Percentiles rank a stretch among this genome's conserved stretches.
phyloP scores from a whole-genome alignment of 2,797 vertebrate species.

The Acridotheres tristis region DNA sequence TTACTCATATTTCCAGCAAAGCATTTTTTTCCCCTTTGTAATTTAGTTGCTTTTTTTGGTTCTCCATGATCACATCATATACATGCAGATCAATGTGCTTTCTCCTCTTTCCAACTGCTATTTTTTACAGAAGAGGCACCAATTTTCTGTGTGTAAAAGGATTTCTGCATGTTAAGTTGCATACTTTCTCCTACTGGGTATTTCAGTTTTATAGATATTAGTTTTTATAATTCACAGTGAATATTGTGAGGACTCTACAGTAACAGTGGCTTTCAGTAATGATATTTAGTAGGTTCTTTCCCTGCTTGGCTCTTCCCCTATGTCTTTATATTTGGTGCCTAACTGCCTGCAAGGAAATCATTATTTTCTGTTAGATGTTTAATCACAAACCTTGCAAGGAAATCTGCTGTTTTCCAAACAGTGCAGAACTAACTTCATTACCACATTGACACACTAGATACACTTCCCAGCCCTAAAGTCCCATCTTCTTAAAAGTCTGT shows the following conservation, averaged over 20 bases:
- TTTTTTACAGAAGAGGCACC: neutral
- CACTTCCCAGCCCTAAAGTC: constrained; percentile 3
- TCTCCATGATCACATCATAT: neutral
- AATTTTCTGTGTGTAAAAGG: neutral
- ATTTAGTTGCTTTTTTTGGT: constrained; percentile 31
- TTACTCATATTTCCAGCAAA: neutral
- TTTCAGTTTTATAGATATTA: constrained; percentile 28
- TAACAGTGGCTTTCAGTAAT: neutral
- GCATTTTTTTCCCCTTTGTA: constrained; percentile 4
- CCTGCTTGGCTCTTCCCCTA: neutral
- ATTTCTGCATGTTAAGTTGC: constrained; percentile 4
- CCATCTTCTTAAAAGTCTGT: constrained; percentile 3
- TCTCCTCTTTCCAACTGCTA: neutral
- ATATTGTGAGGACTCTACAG: neutral
- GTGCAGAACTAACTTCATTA: constrained; percentile 62
- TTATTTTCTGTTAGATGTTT: constrained; percentile 58
- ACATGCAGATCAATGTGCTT: neutral
- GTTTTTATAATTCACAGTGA: constrained; percentile 51
- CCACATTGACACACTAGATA: neutral
- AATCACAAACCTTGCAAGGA: constrained; percentile 58
- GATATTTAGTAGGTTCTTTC: constrained; percentile 5
- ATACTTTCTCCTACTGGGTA: constrained; percentile 14
- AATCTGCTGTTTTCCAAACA: constrained; percentile 56
- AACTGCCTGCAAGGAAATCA: constrained; percentile 40
- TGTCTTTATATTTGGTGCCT: constrained; percentile 14